A percentile compares a stretch with the other conserved stretches of the same genome.
These are phyloP conservation scores for Machimus atricapillus DNA, from an alignment of 2,888 invertebrate genomes.

Conservation along the genomic window DNA sequence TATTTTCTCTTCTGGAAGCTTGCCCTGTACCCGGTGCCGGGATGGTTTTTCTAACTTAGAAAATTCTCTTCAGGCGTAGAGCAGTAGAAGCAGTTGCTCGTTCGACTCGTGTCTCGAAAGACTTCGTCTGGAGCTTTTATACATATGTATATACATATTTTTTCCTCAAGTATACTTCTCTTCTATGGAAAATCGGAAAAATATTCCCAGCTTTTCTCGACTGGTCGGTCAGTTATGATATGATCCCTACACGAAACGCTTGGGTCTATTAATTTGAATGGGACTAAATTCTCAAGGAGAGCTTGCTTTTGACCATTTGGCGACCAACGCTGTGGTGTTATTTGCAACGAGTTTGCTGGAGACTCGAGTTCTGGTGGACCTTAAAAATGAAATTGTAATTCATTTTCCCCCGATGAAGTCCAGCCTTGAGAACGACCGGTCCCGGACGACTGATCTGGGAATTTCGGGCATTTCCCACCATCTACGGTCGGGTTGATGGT, in stretches of 20 bases:
- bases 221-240: conserved; percentile 23
- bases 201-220: conserved; percentile 13
- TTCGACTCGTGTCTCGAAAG: not conserved
- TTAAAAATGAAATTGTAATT: not conserved
- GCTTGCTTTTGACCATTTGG: not conserved
- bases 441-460: not conserved
- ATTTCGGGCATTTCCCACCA: not conserved
- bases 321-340: not conserved
- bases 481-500: not conserved
- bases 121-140: not conserved
- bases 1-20: not conserved
- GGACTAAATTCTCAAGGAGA: not conserved
- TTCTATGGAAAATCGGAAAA: conserved; percentile 24
- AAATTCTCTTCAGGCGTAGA: not conserved
- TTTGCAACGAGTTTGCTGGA: not conserved
- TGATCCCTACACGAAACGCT: conserved; percentile 8
- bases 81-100: not conserved
- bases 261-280: conserved; percentile 15
- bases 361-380: not conserved
- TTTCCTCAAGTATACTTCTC: not conserved
- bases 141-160: not conserved
- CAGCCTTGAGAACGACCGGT: not conserved
- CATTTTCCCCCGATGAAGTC: not conserved
- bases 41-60: not conserved
- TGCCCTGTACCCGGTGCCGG: too few relatives aligned